Base-by-base conservation (phyloP, 2,888 invertebrate species). In the Coremacera marginata region DNA sequence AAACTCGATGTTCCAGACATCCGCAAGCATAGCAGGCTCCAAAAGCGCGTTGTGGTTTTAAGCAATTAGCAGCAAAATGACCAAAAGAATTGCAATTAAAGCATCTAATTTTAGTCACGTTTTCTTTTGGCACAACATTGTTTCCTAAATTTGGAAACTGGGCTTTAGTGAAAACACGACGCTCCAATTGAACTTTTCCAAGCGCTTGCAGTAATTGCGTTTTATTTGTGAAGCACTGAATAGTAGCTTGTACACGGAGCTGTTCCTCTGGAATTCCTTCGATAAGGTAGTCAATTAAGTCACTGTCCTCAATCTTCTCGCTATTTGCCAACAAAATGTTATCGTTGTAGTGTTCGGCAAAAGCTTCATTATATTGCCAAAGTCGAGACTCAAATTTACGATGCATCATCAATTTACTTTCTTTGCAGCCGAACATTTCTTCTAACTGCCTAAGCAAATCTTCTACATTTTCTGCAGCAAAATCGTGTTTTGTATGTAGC, bases 181-280 rank as follows among this genome's bases (percentile, higher is more conserved):
- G 60, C 25, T 14, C 3, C 4, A 65, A 34, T 22, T 60, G 55
- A n/a, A 74, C 62, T 4, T 49, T 57, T 0, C 25, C 7, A 19
- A 75, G 68, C 0, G 37, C 49, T 22, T 63, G 22, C 19, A 78
- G 57, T 25, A 78, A 14, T 19, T 78, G 62, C 16, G 14, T 57
- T 67, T 51, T 65, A 3, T 55, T 25, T 0, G 71, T 25, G 49
- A 34, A 75, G 49, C 44, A 62, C 27, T 75, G 75, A 34, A 78
- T 63, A 14, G 55, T 75, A 1, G 77, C 73, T 31, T 75, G 75
- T 37, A 57, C 62, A 16, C 63, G 60, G 19, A 76, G 60, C 67
- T 68, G 75, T 22, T 57, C 60, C 9, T 75, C 78, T 52, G 78
- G 78, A 1, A 78, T 75, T 1, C 71, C 65, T 49, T 76, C 63